phyloP scores from a whole-genome alignment of 2,888 invertebrate species.

The Acrocera orbiculus region DNA sequence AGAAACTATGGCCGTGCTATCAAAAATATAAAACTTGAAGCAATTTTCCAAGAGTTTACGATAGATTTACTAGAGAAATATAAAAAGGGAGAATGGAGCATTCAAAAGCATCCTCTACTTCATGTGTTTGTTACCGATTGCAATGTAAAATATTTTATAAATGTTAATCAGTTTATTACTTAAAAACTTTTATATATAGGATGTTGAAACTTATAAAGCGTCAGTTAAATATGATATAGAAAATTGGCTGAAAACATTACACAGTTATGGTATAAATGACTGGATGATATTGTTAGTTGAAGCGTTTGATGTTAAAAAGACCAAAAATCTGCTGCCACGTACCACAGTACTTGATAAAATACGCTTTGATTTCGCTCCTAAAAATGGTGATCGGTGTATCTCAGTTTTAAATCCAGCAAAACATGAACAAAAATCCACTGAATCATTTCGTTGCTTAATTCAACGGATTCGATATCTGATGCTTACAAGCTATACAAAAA shows the following conservation, averaged over 20 bases:
- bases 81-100: slow-evolving; percentile 53
- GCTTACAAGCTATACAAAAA: slow-evolving; percentile 71
- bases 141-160: slow-evolving; percentile 40
- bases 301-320: slow-evolving; percentile 76
- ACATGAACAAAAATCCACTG: slow-evolving; percentile 72
- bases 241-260: slow-evolving; percentile 66
- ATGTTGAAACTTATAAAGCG: slow-evolving; percentile 79
- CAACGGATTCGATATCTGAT: slow-evolving; percentile 64
- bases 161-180: background rate
- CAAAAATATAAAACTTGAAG: slow-evolving; percentile 67
- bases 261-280: slow-evolving; percentile 58
- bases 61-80: slow-evolving; percentile 47
- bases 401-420: slow-evolving; percentile 82
- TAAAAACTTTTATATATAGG: slow-evolving; percentile 36
- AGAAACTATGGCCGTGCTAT: slow-evolving; percentile 74
- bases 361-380: slow-evolving; percentile 80
- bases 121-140: slow-evolving; percentile 94
- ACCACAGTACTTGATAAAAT: slow-evolving; percentile 91
- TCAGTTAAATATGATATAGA: slow-evolving; percentile 79
- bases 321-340: slow-evolving; percentile 77
- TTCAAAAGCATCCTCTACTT: slow-evolving; percentile 76
- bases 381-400: slow-evolving; percentile 73
- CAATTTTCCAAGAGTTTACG: slow-evolving; percentile 63
- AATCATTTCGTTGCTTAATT: slow-evolving; percentile 77
- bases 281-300: slow-evolving; percentile 91